These are phyloP conservation scores for Steatornis caripensis DNA, from an alignment of 2,113 vertebrate species.

Conservation along the genomic window DNA sequence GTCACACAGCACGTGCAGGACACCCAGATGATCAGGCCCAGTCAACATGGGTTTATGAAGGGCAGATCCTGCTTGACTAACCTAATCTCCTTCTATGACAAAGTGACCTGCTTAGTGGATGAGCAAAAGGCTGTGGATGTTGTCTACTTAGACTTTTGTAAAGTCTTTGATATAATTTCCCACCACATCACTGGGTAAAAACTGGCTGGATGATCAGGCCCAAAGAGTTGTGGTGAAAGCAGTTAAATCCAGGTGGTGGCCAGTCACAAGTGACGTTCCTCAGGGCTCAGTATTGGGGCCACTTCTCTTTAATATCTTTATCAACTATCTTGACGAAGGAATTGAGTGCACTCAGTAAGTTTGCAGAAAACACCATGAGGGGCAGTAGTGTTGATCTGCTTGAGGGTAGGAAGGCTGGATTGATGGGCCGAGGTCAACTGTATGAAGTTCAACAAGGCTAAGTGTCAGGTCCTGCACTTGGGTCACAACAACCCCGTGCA, in stretches of 20 bases:
- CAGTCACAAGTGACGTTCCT: not conserved
- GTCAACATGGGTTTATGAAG: not conserved
- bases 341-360: not conserved
- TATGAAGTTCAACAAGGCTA: not conserved
- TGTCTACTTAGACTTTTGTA: not conserved
- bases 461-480: not conserved
- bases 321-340: not conserved
- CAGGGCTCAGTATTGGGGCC: not conserved
- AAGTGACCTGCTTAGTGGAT: not conserved
- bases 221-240: not conserved
- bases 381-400: not conserved
- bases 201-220: too few relatives aligned
- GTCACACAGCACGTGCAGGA: not conserved
- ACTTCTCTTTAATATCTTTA: not conserved
- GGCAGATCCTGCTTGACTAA: not conserved
- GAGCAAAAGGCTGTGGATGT: too few relatives aligned
- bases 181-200: not conserved
- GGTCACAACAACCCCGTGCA: not conserved
- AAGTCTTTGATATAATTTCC: not conserved
- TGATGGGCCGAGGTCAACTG: rapidly evolving
- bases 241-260: not conserved
- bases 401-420: not conserved
- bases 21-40: not conserved
- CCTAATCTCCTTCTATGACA: not conserved
- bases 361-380: not conserved